phyloP scores from a whole-genome alignment of 2,888 invertebrate genomes.

The Drosophila phalerata region DNA sequence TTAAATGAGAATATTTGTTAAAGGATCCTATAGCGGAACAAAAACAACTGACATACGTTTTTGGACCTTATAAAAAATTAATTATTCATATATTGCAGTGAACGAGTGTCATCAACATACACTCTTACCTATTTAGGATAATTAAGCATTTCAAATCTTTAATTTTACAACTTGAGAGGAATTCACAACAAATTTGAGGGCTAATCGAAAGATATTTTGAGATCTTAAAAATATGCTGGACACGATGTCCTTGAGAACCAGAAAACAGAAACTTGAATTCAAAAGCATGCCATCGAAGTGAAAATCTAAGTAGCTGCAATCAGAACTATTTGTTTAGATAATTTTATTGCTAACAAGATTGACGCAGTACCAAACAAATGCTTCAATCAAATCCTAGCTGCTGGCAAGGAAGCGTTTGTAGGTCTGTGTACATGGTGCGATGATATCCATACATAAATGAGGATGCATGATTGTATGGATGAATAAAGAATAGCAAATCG shows the following conservation, averaged over 20 bases:
- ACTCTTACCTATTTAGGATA: too few species aligned
- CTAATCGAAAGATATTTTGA: not conserved
- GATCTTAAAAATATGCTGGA: not conserved
- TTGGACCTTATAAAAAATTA: too few species aligned
- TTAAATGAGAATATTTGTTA: too few species aligned
- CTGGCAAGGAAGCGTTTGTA: conserved; percentile 32
- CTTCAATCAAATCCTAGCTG: conserved; percentile 48
- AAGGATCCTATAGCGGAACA: too few species aligned
- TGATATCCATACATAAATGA: not conserved
- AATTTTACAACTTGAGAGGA: not conserved
- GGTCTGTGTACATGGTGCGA: not conserved
- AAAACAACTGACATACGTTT: too few species aligned
- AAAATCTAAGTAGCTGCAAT: conserved; percentile 17
- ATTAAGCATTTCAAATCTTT: too few species aligned
- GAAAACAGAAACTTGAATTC: not conserved
- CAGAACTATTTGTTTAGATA: conserved; percentile 43
- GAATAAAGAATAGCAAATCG: conserved; percentile 56
- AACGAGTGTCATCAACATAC: too few species aligned
- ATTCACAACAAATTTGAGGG: not conserved
- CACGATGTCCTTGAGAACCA: not conserved
- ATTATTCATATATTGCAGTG: too few species aligned
- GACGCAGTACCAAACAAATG: conserved; percentile 36
- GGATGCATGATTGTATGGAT: conserved; percentile 7
- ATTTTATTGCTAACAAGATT: conserved; percentile 62
- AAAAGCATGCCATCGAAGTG: not conserved